Evolutionary conservation across 1,140 invertebrate species (phyloP).

Genomic region (Dendroctonus valens): DNA sequence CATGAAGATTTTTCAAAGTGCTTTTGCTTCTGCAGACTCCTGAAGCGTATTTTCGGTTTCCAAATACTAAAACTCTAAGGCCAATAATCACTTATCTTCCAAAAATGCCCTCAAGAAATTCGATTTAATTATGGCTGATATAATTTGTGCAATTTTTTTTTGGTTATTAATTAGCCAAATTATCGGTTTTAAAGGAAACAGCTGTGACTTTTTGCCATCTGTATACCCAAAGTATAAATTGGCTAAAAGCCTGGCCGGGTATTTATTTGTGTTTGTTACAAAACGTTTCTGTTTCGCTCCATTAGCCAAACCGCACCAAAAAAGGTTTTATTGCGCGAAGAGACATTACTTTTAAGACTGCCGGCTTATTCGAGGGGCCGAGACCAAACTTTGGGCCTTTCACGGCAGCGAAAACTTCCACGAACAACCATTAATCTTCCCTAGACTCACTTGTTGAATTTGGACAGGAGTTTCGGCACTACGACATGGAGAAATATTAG

Average conservation of each 20-base stretch:
- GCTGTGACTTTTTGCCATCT: too few relatives aligned
- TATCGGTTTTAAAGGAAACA: too few relatives aligned
- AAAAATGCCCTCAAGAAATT: too few relatives aligned
- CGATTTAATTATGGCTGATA: too few relatives aligned
- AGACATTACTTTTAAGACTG: constrained; percentile 14
- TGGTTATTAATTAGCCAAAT: too few relatives aligned
- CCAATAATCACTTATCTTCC: too few relatives aligned
- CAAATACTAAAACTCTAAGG: too few relatives aligned
- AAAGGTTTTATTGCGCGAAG: constrained; percentile 10
- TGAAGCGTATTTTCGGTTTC: too few relatives aligned
- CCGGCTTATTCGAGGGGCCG: constrained; percentile 7
- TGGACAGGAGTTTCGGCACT: background rate
- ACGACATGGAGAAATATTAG: background rate
- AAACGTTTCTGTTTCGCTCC: constrained; percentile 6
- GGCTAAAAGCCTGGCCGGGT: background rate
- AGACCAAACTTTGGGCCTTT: constrained; percentile 6
- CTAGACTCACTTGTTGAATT: constrained; percentile 8
- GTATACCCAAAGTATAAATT: too few relatives aligned
- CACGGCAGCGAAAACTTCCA: constrained; percentile 2
- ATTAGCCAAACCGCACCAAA: background rate
- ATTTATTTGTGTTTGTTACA: constrained; percentile 10
- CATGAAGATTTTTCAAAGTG: too few relatives aligned
- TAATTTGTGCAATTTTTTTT: too few relatives aligned
- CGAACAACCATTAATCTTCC: constrained; percentile 7
- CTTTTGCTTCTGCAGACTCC: too few relatives aligned